Percentiles rank a stretch among this genome's conserved stretches.
These are phyloP conservation scores for Propithecus perrieri DNA, from an alignment of 2,797 vertebrate species.

Conservation along the genomic window DNA sequence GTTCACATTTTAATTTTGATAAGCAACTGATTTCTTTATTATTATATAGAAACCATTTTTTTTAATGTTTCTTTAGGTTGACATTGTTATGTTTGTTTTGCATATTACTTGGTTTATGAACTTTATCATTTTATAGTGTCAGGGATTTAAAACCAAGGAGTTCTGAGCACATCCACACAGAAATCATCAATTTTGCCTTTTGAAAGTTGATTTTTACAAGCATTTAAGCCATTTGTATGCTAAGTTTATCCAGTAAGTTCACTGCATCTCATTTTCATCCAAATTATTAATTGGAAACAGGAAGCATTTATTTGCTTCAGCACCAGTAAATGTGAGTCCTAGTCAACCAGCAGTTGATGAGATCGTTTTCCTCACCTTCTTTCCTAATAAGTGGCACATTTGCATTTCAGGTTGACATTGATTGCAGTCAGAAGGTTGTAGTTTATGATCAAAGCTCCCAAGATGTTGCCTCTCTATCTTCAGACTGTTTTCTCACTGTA, in stretches of 20 bases:
- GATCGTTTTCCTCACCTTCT: not conserved
- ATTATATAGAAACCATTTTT: not conserved
- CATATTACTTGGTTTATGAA: constrained; percentile 4
- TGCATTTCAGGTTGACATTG: constrained; percentile 90
- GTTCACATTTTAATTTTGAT: constrained; percentile 29
- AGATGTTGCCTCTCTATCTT: constrained; percentile 87
- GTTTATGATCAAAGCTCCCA: constrained; percentile 96
- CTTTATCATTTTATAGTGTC: not conserved
- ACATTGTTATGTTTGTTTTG: not conserved
- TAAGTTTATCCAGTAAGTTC: not conserved
- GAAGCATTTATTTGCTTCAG: not conserved
- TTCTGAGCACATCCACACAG: not conserved
- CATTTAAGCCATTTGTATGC: not conserved
- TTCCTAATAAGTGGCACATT: constrained; percentile 6
- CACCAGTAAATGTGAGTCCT: not conserved
- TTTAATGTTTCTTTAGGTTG: constrained; percentile 26
- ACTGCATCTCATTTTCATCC: not conserved
- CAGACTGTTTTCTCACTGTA: constrained; percentile 94
- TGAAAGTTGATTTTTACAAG: not conserved
- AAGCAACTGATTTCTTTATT: not conserved
- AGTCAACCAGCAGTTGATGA: not conserved
- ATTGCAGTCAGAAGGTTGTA: constrained; percentile 91
- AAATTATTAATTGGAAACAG: not conserved
- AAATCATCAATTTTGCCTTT: constrained; percentile 26
- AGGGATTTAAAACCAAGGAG: constrained; percentile 11